Evolutionary conservation across 2,797 vertebrate species (phyloP), one percentile per base, ranked within the genome.

Genomic region (Coregonus ussuriensis): DNA sequence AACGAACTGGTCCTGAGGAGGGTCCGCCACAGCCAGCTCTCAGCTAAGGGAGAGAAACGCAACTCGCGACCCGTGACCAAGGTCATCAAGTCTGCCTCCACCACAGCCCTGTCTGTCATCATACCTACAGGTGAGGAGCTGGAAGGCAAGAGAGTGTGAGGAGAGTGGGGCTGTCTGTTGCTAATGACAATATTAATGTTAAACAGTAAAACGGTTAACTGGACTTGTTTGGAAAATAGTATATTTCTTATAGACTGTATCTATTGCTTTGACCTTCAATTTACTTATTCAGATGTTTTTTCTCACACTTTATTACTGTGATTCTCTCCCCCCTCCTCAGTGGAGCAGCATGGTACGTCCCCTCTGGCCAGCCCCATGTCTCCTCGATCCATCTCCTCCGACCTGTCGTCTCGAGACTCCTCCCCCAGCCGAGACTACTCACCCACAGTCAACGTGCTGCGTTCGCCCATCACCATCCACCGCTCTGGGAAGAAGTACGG

Each of bases 361-460:
- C 96, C 96, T 0, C 87, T 97, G 74, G 96, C 95, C 53, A 97
- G 97, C 83, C 97, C 97, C 74, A 97, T 97, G 96, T 98, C 96
- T 31, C 96, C 96, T 7, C 94, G 95, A 54, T 97, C 96, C 5
- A 90, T 96, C 25, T 96, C 96, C 0, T 97, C 96, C 80, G 96
- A 97, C 83, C 95, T 96, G 0, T 98, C 96, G 0, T 98, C 96
- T 0, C 92, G 97, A 1, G 96, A 97, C 87, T 97, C 96, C 0
- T 98, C 96, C 0, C 96, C 96, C 56, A 97, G 95, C 84, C 93
- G 96, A 25, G 96, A 97, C 86, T 97, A 95, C 88, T 96, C 95
- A 0, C 96, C 96, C 0, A 88, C 95, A 1, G 95, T 97, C 82
- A 97, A 92, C 33, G 83, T 94, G 11, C 90, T 94, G 66, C 94